Percentiles rank a stretch among this genome's conserved stretches.
These are phyloP conservation scores for Coronaproctus castanopsis DNA, from an alignment of 2,888 invertebrate genomes.

Conservation along the genomic window DNA sequence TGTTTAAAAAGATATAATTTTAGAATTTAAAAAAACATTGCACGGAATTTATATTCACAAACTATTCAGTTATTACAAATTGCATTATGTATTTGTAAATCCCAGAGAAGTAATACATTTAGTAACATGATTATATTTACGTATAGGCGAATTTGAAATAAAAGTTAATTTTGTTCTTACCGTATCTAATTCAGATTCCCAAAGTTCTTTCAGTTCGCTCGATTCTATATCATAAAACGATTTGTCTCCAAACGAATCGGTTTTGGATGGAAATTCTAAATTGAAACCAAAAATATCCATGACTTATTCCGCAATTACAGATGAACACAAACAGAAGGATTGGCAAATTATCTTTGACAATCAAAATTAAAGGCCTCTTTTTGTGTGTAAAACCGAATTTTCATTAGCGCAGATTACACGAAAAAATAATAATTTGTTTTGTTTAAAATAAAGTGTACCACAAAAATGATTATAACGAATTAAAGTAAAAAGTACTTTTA, in stretches of 20 bases:
- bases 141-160: no score
- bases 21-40: no score
- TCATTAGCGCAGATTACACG: background rate
- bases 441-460: background rate
- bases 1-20: no score
- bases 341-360: background rate
- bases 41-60: no score
- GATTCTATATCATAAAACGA: conserved; percentile 45
- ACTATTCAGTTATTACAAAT: no score
- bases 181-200: conserved; percentile 66
- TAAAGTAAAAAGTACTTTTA: no score
- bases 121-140: no score
- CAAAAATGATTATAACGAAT: no score
- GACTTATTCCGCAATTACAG: background rate
- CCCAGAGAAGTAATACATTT: no score
- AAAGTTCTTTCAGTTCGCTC: conserved; percentile 55
- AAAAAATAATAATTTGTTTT: background rate
- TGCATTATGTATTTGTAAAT: no score
- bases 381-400: background rate
- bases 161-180: no score
- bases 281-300: conserved; percentile 12
- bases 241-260: conserved; percentile 11
- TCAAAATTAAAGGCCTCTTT: background rate
- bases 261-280: conserved; percentile 9
- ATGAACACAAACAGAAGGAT: no score